phyloP scores from a whole-genome alignment of 2,888 invertebrate species.

The Meiosimyza platycephala region DNA sequence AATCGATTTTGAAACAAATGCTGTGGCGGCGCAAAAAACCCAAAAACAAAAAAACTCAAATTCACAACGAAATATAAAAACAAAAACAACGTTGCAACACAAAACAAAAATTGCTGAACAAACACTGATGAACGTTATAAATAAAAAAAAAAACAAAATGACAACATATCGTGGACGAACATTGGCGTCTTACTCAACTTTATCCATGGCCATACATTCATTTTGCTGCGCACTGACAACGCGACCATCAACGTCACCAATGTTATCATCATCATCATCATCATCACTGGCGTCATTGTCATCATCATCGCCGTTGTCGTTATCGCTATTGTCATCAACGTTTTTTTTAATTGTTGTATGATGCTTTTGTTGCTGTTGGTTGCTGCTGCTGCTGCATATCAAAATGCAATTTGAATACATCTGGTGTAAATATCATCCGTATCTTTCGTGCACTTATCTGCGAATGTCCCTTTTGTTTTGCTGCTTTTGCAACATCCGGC shows the following conservation, averaged over 20 bases:
- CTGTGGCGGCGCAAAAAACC: conserved; percentile 35
- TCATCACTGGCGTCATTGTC: neutral
- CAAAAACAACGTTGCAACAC: conserved; percentile 19
- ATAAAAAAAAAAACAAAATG: neutral
- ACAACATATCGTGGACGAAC: conserved; percentile 39
- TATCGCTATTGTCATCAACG: conserved; percentile 38
- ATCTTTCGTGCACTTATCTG: neutral
- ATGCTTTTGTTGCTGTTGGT: neutral
- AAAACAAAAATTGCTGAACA: conserved; percentile 56
- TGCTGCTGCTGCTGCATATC: conserved; percentile 43
- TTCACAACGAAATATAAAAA: conserved; percentile 19
- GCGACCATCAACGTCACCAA: conserved; percentile 42
- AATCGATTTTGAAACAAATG: conserved; percentile 53
- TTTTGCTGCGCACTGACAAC: conserved; percentile 29
- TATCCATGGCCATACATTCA: conserved; percentile 35
- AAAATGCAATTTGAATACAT: conserved; percentile 56
- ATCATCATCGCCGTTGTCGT: conserved; percentile 32
- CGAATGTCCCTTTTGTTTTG: conserved; percentile 26
- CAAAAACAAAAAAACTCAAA: conserved; percentile 13
- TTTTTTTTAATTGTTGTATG: neutral
- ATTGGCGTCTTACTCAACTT: conserved; percentile 37
- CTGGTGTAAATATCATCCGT: conserved; percentile 27
- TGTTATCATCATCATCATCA: conserved; percentile 33
- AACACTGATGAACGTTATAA: conserved; percentile 47
- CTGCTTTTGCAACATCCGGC: conserved; percentile 24